Percentiles rank a stretch among this genome's conserved stretches.
phyloP scores from a whole-genome alignment of 2,797 vertebrate genomes.

The Vultur gryphus region DNA sequence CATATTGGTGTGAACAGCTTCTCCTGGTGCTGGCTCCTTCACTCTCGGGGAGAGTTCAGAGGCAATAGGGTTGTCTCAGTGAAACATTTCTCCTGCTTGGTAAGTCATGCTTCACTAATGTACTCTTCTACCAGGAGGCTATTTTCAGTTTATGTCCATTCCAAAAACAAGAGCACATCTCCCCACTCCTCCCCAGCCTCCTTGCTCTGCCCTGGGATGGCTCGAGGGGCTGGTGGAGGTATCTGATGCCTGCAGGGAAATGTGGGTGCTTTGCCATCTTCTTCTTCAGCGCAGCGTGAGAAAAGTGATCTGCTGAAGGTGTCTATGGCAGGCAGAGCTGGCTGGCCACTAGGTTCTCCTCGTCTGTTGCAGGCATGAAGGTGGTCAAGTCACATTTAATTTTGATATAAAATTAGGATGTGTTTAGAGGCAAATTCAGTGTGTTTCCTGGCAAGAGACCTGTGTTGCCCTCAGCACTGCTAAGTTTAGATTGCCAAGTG shows the following conservation, averaged over 20 bases:
- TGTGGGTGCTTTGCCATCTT: background rate
- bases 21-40: background rate
- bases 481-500: background rate
- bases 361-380: background rate
- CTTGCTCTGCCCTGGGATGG: background rate
- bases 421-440: background rate
- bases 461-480: background rate
- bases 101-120: conserved; percentile 36
- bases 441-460: background rate
- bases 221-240: background rate
- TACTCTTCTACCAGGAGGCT: conserved; percentile 2
- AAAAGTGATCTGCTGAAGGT: background rate
- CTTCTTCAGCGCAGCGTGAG: background rate
- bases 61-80: background rate
- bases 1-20: conserved; percentile 9
- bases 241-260: background rate
- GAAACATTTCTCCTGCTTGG: conserved; percentile 10
- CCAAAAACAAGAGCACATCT: background rate
- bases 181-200: background rate
- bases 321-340: background rate
- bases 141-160: background rate
- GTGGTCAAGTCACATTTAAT: background rate
- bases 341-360: background rate
- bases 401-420: background rate
- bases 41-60: background rate